A percentile compares a stretch with the other conserved stretches of the same genome.
phyloP scores from a whole-genome alignment of 2,888 invertebrate species.

The Idaea biselata region DNA sequence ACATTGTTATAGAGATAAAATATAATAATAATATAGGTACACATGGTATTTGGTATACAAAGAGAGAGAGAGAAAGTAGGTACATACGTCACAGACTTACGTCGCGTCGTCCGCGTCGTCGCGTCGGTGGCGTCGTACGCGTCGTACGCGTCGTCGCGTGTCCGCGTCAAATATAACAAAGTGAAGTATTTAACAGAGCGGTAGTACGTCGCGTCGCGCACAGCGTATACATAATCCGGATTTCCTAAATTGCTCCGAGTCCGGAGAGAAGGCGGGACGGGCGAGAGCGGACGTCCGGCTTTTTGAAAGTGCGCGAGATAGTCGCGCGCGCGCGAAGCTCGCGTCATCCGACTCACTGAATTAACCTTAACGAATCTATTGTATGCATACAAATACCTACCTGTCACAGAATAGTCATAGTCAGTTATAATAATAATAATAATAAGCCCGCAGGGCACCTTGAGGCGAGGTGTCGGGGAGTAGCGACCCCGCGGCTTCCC shows the following conservation, averaged over 20 bases:
- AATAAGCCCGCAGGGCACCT: no score
- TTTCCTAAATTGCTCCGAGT: slow-evolving; percentile 25
- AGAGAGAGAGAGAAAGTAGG: no score
- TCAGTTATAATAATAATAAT: no score
- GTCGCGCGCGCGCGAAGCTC: slow-evolving; percentile 3
- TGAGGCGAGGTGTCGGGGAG: no score
- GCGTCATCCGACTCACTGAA: not conserved
- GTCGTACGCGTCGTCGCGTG: not conserved
- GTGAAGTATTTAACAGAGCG: slow-evolving; percentile 7
- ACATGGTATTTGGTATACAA: no score
- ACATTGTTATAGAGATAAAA: no score
- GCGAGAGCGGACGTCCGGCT: slow-evolving; percentile 18
- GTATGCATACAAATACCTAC: not conserved
- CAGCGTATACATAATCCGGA: slow-evolving; percentile 26
- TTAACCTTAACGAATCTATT: not conserved
- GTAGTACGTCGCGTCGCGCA: slow-evolving; percentile 10
- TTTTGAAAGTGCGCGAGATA: slow-evolving; percentile 25
- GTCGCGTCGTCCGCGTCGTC: no score
- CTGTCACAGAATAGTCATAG: no score
- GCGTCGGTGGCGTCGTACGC: not conserved
- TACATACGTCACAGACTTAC: no score
- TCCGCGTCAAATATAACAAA: slow-evolving; percentile 3
- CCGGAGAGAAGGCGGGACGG: slow-evolving; percentile 3
- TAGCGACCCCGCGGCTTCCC: no score
- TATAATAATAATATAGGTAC: no score